phyloP scores from a whole-genome alignment of 2,888 invertebrate genomes.

The Sepiola atlantica region DNA sequence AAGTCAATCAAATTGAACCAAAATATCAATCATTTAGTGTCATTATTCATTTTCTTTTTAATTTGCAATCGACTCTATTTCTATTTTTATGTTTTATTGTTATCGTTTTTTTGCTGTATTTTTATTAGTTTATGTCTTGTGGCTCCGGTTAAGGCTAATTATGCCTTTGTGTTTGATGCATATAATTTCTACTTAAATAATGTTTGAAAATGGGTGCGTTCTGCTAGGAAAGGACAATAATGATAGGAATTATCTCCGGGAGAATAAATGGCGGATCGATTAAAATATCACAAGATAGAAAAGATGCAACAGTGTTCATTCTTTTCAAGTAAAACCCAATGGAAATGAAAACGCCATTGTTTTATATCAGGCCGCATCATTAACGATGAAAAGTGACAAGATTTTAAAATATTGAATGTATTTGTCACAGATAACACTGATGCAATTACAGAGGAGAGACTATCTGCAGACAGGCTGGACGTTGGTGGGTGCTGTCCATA shows the following conservation, averaged over 20 bases:
- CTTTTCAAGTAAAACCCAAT: not conserved
- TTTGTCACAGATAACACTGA: no score
- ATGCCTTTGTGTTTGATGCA: not conserved
- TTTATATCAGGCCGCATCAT: no score
- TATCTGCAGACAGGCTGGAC: no score
- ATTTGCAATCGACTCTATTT: not conserved
- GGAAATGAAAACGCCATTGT: not conserved
- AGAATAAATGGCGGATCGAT: not conserved
- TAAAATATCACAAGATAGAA: not conserved
- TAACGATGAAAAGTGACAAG: no score
- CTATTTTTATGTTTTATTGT: no score
- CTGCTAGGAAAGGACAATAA: not conserved
- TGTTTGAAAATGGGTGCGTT: constrained; percentile 32
- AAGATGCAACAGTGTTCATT: not conserved
- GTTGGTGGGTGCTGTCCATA: no score
- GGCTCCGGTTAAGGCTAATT: not conserved
- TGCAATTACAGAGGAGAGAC: no score
- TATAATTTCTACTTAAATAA: constrained; percentile 15
- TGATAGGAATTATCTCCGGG: not conserved
- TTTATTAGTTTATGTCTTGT: not conserved
- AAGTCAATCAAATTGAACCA: not conserved
- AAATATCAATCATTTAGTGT: not conserved
- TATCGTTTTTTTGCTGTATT: not conserved
- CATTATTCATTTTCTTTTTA: not conserved
- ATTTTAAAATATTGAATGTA: no score